Base-by-base conservation (phyloP, 2,797 vertebrate species). In the Gila robusta region DNA sequence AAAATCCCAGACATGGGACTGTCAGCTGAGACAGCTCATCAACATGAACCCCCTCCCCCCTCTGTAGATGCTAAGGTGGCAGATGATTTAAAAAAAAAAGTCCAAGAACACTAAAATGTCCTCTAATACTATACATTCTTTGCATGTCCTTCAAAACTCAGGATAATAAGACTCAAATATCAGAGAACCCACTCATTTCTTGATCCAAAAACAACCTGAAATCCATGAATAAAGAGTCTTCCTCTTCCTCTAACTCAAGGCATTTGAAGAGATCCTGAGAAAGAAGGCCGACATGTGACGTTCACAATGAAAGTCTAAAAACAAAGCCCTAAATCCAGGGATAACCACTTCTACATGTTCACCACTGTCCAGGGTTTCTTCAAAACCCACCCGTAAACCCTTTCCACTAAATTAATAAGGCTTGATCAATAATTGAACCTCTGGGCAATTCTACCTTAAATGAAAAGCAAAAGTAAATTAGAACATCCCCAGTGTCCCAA, bases 371-470 rank as follows among this genome's bases (percentile, higher is more conserved):
- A 79, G 64, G 71, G 77, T 85, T 74, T 83, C 84, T 83, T 83
- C 83, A 83, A 86, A 90, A 89, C 87, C 81, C 88, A 81, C 73
- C 87, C 81, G 81, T 81, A 44, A 69, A 72, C 73, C 62, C 74
- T 88, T 84, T 88, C 76, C 17, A 39, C 81, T 44, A 77, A 74
- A 76, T 80, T 83, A 84, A 87, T 86, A 87, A 83, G 82, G 67
- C 39, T 37, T 73, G 81, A 88, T 91, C 87, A 80, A 90, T 90
- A 88, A 52, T 81, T 86, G 47, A 81, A 82, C 83, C 85, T 80
- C 81, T 82, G 52, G 84, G 89, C 86, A 86, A 87, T 85, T 47
- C 82, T 79, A 73, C 67, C 67, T 79, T 89, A 87, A 90, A 89
- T 87, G 81, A 82, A 87, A 89, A 84, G 81, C 83, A 72, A 81